Percentiles rank a stretch among this genome's conserved stretches.
Conservation (phyloP, 2,113 vertebrate genomes). For the Excalfactoria chinensis region DNA sequence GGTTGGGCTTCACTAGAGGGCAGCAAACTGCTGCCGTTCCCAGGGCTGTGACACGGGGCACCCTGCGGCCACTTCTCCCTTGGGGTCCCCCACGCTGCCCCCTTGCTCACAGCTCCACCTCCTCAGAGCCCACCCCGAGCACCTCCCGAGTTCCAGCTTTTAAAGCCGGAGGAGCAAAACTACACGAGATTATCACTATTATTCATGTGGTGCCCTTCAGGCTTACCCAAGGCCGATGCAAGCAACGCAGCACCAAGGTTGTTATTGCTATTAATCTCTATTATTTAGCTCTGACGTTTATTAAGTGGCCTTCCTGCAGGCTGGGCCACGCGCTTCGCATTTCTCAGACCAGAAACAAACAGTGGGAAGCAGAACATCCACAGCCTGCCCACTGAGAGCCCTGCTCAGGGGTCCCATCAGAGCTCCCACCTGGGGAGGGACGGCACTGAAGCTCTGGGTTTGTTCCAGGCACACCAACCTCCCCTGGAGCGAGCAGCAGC, state of each 20-base stretch:
- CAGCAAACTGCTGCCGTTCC: constrained; percentile 37
- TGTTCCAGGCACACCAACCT: not conserved
- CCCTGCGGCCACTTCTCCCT: not conserved
- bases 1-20: constrained; percentile 51
- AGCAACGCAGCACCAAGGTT: not conserved
- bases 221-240: not conserved
- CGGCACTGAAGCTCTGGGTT: not conserved
- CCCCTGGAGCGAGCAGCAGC: not conserved
- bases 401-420: no score
- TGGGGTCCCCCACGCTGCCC: not conserved
- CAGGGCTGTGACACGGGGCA: not conserved
- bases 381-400: not conserved
- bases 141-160: not conserved
- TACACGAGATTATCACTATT: not conserved
- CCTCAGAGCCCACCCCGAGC: no score
- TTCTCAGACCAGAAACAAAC: constrained; percentile 23
- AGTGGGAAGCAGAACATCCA: not conserved
- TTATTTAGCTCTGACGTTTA: not conserved
- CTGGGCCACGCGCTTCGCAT: not conserved
- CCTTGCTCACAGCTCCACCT: no score
- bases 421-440: not conserved
- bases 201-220: constrained; percentile 9
- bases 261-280: constrained; percentile 23
- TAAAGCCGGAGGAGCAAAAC: not conserved
- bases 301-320: not conserved